These are phyloP conservation scores for Phaedon cochleariae DNA, from an alignment of 2,888 invertebrate species.

Conservation along the genomic window DNA sequence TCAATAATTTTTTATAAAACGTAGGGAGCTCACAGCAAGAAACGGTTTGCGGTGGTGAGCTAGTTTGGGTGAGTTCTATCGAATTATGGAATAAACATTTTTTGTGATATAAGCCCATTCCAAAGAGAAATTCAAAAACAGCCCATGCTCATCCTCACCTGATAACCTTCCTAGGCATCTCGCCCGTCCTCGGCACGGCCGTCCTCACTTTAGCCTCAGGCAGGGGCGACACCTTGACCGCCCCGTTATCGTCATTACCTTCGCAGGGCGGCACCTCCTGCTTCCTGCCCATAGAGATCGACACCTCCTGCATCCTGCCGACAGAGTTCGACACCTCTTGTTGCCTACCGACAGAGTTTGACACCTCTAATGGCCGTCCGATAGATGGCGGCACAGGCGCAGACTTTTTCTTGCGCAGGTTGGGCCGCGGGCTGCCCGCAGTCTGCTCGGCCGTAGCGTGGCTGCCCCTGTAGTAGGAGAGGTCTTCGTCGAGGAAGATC, in stretches of 20 bases:
- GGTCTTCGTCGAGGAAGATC: constrained; percentile 47
- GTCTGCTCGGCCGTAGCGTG: constrained; percentile 1
- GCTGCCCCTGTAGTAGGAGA: constrained; percentile 54
- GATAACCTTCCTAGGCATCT: constrained; percentile 16
- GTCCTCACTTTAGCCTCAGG: background rate
- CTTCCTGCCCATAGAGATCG: too few relatives aligned
- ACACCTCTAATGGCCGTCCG: background rate
- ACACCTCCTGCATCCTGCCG: too few relatives aligned
- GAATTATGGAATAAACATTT: too few relatives aligned
- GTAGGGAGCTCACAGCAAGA: too few relatives aligned
- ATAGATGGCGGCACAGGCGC: constrained; percentile 66
- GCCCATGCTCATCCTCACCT: constrained; percentile 17
- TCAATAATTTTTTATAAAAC: too few relatives aligned
- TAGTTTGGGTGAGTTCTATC: too few relatives aligned
- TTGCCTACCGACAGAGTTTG: too few relatives aligned
- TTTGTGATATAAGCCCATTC: too few relatives aligned
- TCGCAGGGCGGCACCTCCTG: too few relatives aligned
- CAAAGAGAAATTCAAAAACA: background rate
- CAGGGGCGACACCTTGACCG: background rate
- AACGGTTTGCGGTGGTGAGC: too few relatives aligned
- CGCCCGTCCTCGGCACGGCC: constrained; percentile 13
- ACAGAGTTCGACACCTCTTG: too few relatives aligned
- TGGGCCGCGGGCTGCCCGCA: constrained; percentile 70
- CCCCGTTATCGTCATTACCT: background rate
- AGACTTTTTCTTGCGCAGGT: constrained; percentile 75